Conservation (phyloP, 2,888 invertebrate genomes). For the Drosophila mulleri region DNA sequence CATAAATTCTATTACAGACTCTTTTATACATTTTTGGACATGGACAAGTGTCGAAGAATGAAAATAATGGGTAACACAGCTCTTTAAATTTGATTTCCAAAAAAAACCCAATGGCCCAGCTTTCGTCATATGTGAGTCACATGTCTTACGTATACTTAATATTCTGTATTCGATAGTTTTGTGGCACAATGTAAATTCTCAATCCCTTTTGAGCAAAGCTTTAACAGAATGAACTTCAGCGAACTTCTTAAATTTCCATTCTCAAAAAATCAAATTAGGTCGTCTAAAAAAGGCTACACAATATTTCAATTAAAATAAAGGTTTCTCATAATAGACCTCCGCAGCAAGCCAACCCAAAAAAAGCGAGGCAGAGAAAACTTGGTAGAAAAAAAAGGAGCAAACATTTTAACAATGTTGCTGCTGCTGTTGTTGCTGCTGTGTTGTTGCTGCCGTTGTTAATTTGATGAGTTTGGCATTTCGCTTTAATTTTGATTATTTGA, state of each 20-base stretch:
- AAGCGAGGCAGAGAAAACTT: background rate
- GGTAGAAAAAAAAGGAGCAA: background rate
- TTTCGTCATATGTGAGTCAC: too few relatives aligned
- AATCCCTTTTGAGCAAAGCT: background rate
- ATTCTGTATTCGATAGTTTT: background rate
- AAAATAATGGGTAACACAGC: too few relatives aligned
- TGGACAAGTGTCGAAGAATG: too few relatives aligned
- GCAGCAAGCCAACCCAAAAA: background rate
- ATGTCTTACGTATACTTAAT: background rate
- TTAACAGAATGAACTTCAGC: background rate
- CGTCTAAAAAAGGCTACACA: slow-evolving; percentile 1
- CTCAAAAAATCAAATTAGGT: background rate
- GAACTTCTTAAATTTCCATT: background rate
- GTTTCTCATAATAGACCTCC: background rate
- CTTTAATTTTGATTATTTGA: slow-evolving; percentile 44
- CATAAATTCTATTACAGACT: too few relatives aligned
- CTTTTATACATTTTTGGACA: too few relatives aligned
- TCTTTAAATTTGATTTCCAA: too few relatives aligned
- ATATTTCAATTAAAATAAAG: slow-evolving; percentile 15
- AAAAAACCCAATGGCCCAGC: too few relatives aligned
- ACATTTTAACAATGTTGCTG: background rate
- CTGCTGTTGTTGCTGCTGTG: background rate
- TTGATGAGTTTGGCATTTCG: slow-evolving; percentile 18
- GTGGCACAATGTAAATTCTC: background rate
- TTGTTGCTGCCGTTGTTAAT: background rate